A percentile compares a stretch with the other conserved stretches of the same genome.
Conservation (phyloP, 92 coral and sea anemone genomes). For the Siderastrea siderea region DNA sequence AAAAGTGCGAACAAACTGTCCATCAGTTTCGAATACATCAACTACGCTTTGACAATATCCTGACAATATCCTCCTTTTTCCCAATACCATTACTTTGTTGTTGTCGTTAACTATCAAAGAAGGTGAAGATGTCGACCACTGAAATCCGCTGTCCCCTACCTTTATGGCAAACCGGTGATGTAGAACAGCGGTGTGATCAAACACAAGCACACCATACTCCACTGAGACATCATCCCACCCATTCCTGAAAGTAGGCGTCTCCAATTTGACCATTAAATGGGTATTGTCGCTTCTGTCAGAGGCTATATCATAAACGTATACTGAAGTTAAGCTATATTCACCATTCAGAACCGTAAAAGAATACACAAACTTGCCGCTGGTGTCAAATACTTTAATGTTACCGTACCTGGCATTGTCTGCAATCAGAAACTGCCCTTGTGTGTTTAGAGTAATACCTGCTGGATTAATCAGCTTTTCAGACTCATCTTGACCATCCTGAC, state of each 20-base stretch:
- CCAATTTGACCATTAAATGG: background rate
- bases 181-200: too few species aligned
- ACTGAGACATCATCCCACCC: too few species aligned
- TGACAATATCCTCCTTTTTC: background rate
- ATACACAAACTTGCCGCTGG: slow-evolving; percentile 37
- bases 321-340: background rate
- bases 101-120: slow-evolving; percentile 17
- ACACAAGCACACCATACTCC: too few species aligned
- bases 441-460: too few species aligned
- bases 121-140: background rate
- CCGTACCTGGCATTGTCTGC: too few species aligned
- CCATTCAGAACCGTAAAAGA: slow-evolving; percentile 4
- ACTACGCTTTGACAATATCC: background rate
- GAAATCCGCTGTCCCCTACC: too few species aligned
- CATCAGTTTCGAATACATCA: slow-evolving; percentile 16
- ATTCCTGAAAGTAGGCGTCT: too few species aligned
- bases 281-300: slow-evolving; percentile 26
- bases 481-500: too few species aligned
- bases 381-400: slow-evolving; percentile 39
- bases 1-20: slow-evolving; percentile 30
- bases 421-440: too few species aligned
- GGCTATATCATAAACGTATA: too few species aligned
- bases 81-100: slow-evolving; percentile 13
- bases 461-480: too few species aligned
- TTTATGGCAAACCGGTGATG: background rate